phyloP scores from a whole-genome alignment of 2,113 vertebrate species.

The Turnix velox region DNA sequence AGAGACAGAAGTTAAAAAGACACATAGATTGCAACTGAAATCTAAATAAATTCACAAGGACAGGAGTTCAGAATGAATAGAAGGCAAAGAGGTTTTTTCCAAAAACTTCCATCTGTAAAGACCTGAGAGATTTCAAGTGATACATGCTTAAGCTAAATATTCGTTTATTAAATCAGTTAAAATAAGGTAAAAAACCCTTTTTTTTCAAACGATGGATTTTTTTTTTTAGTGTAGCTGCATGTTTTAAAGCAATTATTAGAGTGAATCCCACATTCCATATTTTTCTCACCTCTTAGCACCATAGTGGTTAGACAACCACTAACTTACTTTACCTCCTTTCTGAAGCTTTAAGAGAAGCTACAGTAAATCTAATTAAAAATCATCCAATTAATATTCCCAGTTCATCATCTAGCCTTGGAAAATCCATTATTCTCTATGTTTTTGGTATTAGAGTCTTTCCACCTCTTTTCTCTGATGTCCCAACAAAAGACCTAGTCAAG shows the following conservation, averaged over 20 bases:
- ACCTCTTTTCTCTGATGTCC: not conserved
- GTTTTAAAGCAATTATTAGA: not conserved
- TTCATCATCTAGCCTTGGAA: not conserved
- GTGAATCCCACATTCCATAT: not conserved
- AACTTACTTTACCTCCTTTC: not conserved
- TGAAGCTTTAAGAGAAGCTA: not conserved
- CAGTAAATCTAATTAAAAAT: not conserved
- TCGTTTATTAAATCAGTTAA: not conserved
- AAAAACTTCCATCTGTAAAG: not conserved
- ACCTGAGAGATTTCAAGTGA: not conserved
- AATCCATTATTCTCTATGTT: not conserved
- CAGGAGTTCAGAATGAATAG: not conserved
- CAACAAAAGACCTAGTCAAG: not conserved
- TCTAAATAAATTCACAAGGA: not conserved
- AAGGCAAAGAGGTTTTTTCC: not conserved
- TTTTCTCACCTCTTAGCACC: not conserved
- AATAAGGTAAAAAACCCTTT: not conserved
- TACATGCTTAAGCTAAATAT: not conserved
- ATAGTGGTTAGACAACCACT: not conserved
- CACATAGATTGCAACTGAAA: not conserved
- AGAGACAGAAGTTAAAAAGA: not conserved
- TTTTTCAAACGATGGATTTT: not conserved
- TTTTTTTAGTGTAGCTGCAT: not conserved
- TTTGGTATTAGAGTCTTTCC: not conserved
- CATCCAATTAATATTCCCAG: not conserved